phyloP scores from a whole-genome alignment of 2,113 vertebrate genomes.

The Stictonetta naevosa region DNA sequence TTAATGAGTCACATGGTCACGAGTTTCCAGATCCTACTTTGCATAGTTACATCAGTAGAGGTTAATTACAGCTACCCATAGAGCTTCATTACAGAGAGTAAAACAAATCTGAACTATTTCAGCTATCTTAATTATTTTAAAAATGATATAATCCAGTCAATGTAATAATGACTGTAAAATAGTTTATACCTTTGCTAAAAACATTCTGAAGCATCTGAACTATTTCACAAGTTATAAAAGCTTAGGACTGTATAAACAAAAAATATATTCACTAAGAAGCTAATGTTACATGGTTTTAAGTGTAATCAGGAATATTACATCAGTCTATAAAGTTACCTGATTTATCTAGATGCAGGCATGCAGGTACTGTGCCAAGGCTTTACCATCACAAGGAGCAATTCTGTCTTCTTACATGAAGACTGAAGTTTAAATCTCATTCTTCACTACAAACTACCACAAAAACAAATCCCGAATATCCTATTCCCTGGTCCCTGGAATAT shows the following conservation, averaged over 20 bases:
- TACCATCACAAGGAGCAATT: not conserved
- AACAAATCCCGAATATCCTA: not conserved
- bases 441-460: not conserved
- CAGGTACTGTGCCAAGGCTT: not conserved
- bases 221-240: not conserved
- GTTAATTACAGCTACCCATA: slow-evolving; percentile 69
- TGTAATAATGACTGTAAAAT: not conserved
- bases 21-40: slow-evolving; percentile 40
- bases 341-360: not conserved
- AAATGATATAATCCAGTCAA: slow-evolving; percentile 12
- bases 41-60: slow-evolving; percentile 64
- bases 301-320: not conserved
- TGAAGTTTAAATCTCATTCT: not conserved
- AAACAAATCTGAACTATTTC: slow-evolving; percentile 42
- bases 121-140: slow-evolving; percentile 11
- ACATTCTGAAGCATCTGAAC: not conserved
- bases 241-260: not conserved
- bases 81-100: slow-evolving; percentile 51
- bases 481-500: not conserved
- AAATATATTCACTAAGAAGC: no score
- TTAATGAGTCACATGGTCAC: slow-evolving; percentile 42
- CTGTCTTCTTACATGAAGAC: not conserved
- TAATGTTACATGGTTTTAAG: not conserved
- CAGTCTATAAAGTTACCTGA: not conserved
- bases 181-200: not conserved